Base-by-base conservation (phyloP, 2,888 invertebrate genomes). In the Furcula furcula region DNA sequence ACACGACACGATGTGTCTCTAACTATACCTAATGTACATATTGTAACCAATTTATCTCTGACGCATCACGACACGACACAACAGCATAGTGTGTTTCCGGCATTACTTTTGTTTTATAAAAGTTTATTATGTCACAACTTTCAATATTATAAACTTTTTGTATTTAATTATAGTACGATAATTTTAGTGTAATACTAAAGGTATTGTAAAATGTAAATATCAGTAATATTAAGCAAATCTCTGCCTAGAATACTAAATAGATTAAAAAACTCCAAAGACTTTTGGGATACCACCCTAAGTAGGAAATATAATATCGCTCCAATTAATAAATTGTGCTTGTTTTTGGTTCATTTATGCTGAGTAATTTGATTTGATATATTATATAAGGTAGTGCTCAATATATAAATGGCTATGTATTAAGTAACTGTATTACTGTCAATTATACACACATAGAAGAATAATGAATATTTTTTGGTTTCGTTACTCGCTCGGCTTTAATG, bases 381-480 rank as follows among this genome's bases (percentile, higher is more conserved):
- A 29, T 13, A 16, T 29, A 40, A 27, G 27, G 29, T 42, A 53
- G 39, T 45, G 37, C 33, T 42, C 34, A 40, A 29, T 18, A 12
- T 40, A 41, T 42, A 40, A 34, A 56, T 50, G 44, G 42, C 43
- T 46, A 38, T 50, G 36, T 50, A 33, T 36, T 49, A 40, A 19
- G 29, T 44, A 55, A 50, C 21, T 57, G 39, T 56, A 34, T 50
- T 43, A 56, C 19, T 47, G 55, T 55, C 55, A 55, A 55, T 55
- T 55, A 55, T 45, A 46, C 42, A 31, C 43, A 31, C 12, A 26
- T 57, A 54, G 44, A 36, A 34, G 18, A 23, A 10, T 23, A 33
- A 27, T 34, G 25, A 12, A 14, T 29, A 23, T 2, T 3, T 18
- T 30, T 35, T 25, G 9, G 39, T 44, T 57, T 35, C 27, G 1